Conservation (phyloP, 2,888 invertebrate genomes). For the Lithophane socia region DNA sequence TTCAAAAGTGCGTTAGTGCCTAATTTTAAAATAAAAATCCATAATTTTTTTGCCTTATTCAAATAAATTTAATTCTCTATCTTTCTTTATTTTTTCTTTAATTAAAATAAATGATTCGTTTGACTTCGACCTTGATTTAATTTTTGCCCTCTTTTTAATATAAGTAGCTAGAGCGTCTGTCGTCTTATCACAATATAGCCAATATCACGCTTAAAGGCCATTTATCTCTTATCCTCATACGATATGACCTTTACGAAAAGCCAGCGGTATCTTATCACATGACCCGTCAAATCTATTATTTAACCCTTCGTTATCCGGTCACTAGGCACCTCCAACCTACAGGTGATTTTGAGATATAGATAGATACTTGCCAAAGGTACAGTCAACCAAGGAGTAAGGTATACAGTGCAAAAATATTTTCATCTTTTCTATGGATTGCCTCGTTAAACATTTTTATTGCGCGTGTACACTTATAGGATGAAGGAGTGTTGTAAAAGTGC, state of each 20-base stretch:
- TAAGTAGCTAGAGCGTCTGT: not conserved
- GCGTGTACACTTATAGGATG: too few species aligned
- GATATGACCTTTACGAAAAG: slow-evolving; percentile 38
- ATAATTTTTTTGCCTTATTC: too few species aligned
- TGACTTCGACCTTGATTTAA: too few species aligned
- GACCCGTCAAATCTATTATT: slow-evolving; percentile 43
- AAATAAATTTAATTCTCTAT: too few species aligned
- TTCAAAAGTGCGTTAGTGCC: too few species aligned
- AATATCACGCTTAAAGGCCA: not conserved
- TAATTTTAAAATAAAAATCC: too few species aligned
- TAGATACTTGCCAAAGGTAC: not conserved
- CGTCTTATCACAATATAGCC: not conserved
- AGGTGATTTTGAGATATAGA: slow-evolving; percentile 4
- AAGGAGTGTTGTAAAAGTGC: too few species aligned
- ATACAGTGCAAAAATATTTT: not conserved
- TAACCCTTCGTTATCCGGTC: slow-evolving; percentile 39
- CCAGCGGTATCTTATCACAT: slow-evolving; percentile 22
- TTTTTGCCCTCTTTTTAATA: not conserved
- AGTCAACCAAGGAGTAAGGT: not conserved
- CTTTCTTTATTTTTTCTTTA: too few species aligned
- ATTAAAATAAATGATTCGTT: too few species aligned
- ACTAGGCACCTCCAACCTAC: slow-evolving; percentile 22
- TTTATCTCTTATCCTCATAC: slow-evolving; percentile 5
- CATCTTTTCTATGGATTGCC: not conserved
- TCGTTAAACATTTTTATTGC: not conserved